A percentile compares a stretch with the other conserved stretches of the same genome.
Conservation (phyloP, 2,888 invertebrate genomes). For the Fragum whitleyi region DNA sequence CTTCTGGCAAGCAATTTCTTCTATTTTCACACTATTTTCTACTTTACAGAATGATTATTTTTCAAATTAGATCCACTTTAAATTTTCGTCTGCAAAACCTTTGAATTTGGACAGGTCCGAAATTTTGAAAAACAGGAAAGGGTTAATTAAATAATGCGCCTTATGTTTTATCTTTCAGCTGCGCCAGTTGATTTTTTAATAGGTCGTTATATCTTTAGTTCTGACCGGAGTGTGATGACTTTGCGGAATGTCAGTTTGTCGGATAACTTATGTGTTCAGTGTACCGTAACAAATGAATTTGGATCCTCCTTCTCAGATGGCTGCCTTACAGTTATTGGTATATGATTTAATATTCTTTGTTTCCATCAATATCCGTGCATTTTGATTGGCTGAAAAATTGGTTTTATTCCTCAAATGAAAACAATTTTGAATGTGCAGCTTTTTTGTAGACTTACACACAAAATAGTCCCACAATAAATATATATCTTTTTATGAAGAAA, state of each 20-base stretch:
- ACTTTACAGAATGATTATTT: no score
- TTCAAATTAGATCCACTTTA: no score
- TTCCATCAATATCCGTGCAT: no score
- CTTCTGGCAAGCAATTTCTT: slow-evolving; percentile 1
- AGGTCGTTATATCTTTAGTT: slow-evolving; percentile 23
- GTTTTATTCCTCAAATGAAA: no score
- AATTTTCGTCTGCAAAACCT: background rate
- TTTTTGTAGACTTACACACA: no score
- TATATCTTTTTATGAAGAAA: no score
- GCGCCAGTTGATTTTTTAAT: background rate
- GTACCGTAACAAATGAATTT: slow-evolving; percentile 47
- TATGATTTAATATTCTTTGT: no score
- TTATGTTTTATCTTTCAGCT: slow-evolving; percentile 33
- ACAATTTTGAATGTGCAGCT: no score
- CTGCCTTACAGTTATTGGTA: slow-evolving; percentile 59
- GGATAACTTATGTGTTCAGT: slow-evolving; percentile 54
- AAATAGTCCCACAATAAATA: no score
- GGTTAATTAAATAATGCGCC: background rate
- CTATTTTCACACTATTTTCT: background rate
- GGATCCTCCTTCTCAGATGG: slow-evolving; percentile 46
- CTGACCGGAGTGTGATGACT: slow-evolving; percentile 27
- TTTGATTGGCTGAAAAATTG: no score
- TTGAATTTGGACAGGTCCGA: background rate
- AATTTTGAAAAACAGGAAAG: background rate
- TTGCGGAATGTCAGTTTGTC: slow-evolving; percentile 21